Evolutionary conservation across 1,140 invertebrate species (phyloP), one percentile per base, ranked within the genome.

Genomic region (Contarinia nasturtii): DNA sequence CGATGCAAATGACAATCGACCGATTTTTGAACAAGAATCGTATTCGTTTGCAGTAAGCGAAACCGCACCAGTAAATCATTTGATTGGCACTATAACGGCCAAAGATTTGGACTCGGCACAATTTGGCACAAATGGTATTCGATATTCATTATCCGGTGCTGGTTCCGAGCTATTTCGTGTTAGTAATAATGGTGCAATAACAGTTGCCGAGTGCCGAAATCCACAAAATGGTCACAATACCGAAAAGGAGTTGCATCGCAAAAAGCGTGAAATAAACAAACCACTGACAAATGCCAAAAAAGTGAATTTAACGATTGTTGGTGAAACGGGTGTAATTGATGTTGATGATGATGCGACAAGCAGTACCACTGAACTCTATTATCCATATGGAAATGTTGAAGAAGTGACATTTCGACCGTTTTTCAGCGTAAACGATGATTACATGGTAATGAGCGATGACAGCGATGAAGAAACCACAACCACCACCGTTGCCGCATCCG

Each of bases 1-100:
- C 7, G 88, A 94, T 66, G 79, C 82, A n/a, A 93, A 93, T 66
- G 88, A 93, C 67, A 91, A 92, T 64, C 74, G 80, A 5, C 88
- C 89, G 3, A 69, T 69, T 12, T 93, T 93, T 63, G 70, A 77
- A 21, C 74, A 78, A 55, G 75, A 80, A 40, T 74, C 75, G 11
- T 89, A 86, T 59, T 75, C 75, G 73, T 91, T 17, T 74, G 74
- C 1, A 43, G 48, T 49, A 38, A 44, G 15, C 36, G 89, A 94
- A 67, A 75, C 74, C 8, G 79, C 84, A 0, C 54, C 70, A 0
- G 70, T 76, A 1, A 83, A 80, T 1, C 77, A 77, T 40, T 65
- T 74, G 47, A 76, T 94, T 42, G 73, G 77, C 7, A 78, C 75
- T 21, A 80, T 90, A 36, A 75, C 76, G 20, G 89, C 89, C 12